A percentile compares a stretch with the other conserved stretches of the same genome.
Evolutionary conservation across 2,113 vertebrate species (phyloP).

Genomic region (Rhombomys opimus): DNA sequence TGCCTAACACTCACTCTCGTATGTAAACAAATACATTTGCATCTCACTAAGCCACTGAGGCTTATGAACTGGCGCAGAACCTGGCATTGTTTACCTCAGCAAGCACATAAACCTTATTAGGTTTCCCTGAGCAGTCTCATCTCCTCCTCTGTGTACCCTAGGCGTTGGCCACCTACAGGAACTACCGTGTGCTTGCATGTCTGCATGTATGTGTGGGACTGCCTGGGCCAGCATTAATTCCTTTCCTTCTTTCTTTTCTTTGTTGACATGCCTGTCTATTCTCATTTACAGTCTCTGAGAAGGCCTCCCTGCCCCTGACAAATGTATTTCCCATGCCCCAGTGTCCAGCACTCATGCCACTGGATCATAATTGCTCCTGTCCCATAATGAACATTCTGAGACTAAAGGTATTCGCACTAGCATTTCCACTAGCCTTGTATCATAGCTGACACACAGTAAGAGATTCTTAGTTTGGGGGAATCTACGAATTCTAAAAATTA

Average conservation of each 20-base stretch:
- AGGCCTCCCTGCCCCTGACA: background rate
- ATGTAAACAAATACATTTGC: background rate
- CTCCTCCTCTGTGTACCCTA: background rate
- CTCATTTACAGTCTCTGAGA: background rate
- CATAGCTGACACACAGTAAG: background rate
- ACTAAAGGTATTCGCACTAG: background rate
- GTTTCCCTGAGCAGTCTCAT: background rate
- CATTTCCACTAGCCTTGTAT: background rate
- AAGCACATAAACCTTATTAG: background rate
- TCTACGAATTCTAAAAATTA: conserved; percentile 19
- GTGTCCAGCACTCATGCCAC: background rate
- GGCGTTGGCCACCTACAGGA: background rate
- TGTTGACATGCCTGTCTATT: background rate
- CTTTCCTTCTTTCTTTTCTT: background rate
- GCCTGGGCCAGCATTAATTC: background rate
- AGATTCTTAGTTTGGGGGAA: background rate
- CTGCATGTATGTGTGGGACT: background rate
- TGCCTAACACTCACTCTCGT: background rate
- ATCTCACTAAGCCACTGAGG: background rate
- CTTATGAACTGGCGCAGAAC: background rate
- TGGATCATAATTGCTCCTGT: background rate
- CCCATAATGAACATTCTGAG: background rate
- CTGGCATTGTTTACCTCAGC: background rate
- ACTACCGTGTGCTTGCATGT: background rate
- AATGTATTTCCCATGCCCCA: background rate